A percentile compares a stretch with the other conserved stretches of the same genome.
Conservation (phyloP, 1,140 invertebrate genomes). For the Trichogramma pretiosum region DNA sequence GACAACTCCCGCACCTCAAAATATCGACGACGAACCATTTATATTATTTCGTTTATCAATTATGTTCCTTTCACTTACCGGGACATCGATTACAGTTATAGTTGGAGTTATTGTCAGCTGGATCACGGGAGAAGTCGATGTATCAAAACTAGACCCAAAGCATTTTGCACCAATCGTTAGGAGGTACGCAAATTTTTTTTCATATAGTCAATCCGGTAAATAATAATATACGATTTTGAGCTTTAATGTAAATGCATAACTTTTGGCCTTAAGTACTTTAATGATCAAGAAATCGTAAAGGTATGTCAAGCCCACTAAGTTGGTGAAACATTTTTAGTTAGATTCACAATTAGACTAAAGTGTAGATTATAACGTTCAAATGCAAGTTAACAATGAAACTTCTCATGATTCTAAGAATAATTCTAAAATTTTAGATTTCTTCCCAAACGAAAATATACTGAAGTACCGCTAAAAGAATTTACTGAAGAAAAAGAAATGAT, state of each 20-base stretch:
- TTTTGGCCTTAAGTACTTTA: too few relatives aligned
- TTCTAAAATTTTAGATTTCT: slow-evolving; percentile 11
- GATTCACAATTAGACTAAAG: too few relatives aligned
- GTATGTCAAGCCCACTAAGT: too few relatives aligned
- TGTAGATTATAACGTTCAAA: too few relatives aligned
- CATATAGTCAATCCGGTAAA: too few relatives aligned
- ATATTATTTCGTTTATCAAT: slow-evolving; percentile 50
- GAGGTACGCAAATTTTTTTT: slow-evolving; percentile 22
- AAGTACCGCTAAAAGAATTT: slow-evolving; percentile 1
- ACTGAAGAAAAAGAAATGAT: background rate
- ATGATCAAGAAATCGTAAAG: too few relatives aligned
- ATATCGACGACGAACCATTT: slow-evolving; percentile 22
- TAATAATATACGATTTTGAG: too few relatives aligned
- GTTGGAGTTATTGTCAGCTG: slow-evolving; percentile 42
- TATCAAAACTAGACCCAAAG: slow-evolving; percentile 23
- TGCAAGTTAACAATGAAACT: too few relatives aligned
- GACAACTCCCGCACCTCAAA: slow-evolving; percentile 6
- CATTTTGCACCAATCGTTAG: slow-evolving; percentile 27
- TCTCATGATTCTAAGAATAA: too few relatives aligned
- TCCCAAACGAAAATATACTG: background rate
- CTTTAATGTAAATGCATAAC: too few relatives aligned
- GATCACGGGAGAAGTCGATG: slow-evolving; percentile 34
- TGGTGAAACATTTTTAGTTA: too few relatives aligned
- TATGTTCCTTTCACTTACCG: slow-evolving; percentile 48
- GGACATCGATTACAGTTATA: slow-evolving; percentile 36